Evolutionary conservation across 2,888 invertebrate genomes (phyloP), one percentile per base, ranked within the genome.

Genomic region (Brachynemurus nebulosus): DNA sequence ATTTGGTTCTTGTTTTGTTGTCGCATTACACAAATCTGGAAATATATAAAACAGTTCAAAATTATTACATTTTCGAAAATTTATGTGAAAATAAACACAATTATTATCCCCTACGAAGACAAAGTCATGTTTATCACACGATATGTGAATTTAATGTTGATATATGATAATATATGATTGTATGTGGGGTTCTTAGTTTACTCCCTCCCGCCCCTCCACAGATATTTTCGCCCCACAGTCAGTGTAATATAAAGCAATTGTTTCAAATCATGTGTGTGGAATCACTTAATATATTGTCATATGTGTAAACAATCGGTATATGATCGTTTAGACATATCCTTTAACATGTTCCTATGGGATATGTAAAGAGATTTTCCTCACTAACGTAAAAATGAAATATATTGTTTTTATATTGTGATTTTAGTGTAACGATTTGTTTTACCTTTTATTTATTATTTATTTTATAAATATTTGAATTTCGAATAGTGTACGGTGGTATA

Each of bases 261-360:
- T 42, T 42, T 42, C 40, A 40, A 40, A 40, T 40, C 40, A 23
- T 20, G 40, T 21, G 40, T 40, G 40, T n/a, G 25, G 16, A 19
- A 23, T 17, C 11, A 25, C 9, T 40, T n/a, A 19, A 40, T n/a
- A 25, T 25, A 21, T 21, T 40, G 25, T 16, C 40, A 16, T 12
- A 27, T 16, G 18, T 36, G 36, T 36, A 36, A 36, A 19, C 36
- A 18, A 19, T 36, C 19, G 19, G 18, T 30, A 12, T 30, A 30
- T 30, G 30, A 30, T 30, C n/a, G 30, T n/a, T 30, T 30, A 30
- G 14, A 30, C 30, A 30, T 30, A 30, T 30, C 30, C 30, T 30
- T 23, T 27, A 30, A 30, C 14, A 30, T 30, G 14, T 30, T 30
- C 30, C 30, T 6, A 30, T 12, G 30, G 30, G 30, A 30, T 30